phyloP scores from a whole-genome alignment of 1,140 invertebrate genomes.

The Meloidogyne chitwoodi region DNA sequence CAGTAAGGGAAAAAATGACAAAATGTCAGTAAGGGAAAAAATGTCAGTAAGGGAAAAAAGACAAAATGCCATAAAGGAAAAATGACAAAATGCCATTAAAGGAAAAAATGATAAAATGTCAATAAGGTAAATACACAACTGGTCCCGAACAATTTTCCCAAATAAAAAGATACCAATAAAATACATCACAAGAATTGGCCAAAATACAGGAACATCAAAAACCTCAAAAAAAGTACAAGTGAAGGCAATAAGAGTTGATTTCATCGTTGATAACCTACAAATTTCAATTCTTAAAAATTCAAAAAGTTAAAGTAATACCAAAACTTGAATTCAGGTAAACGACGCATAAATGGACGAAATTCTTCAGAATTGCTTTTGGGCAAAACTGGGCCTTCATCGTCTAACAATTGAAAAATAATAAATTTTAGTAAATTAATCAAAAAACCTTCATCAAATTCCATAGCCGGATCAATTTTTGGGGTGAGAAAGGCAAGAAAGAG shows the following conservation, averaged over 20 bases:
- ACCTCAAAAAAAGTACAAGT: conserved; percentile 93
- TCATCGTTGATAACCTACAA: conserved; percentile 79
- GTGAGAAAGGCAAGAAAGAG: conserved; percentile 98
- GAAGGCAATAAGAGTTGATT: conserved; percentile 84
- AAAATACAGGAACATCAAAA: conserved; percentile 98
- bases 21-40: too few species aligned
- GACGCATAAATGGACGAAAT: conserved; percentile 93
- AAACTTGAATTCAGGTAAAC: conserved; percentile 98
- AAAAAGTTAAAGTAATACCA: conserved; percentile 67
- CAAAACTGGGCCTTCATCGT: conserved; percentile 64
- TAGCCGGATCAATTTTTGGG: conserved; percentile 89
- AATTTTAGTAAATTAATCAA: background rate
- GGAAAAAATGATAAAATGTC: too few species aligned
- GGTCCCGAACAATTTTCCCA: too few species aligned
- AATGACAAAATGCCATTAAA: too few species aligned
- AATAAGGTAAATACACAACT: too few species aligned
- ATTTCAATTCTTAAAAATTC: background rate
- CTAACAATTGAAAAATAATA: conserved; percentile 17
- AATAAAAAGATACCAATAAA: conserved; percentile 71
- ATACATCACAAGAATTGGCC: conserved; percentile 99
- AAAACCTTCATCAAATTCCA: conserved; percentile 51
- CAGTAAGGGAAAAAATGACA: too few species aligned
- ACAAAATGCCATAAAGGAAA: too few species aligned
- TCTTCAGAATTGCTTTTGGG: conserved; percentile 92
- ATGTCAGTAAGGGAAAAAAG: too few species aligned